Evolutionary conservation across 1,140 invertebrate species (phyloP).

Genomic region (Carposina sasakii): DNA sequence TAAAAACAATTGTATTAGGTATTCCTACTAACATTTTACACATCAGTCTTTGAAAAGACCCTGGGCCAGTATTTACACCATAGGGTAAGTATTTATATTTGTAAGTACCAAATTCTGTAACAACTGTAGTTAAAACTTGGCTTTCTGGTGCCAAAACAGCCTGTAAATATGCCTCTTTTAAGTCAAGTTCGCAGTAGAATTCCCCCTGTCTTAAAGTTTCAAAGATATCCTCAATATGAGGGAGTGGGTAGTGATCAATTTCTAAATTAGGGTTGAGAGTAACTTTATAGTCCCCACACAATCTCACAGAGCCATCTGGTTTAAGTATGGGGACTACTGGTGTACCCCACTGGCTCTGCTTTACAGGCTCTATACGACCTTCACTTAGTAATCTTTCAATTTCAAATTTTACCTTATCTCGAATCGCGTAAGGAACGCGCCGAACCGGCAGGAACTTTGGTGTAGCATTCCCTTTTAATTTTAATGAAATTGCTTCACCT

Average conservation of each 20-base stretch:
- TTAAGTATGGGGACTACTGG: constrained; percentile 2
- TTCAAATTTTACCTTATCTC: background rate
- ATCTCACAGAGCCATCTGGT: constrained; percentile 1
- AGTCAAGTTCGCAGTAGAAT: background rate
- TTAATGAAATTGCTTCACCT: constrained; percentile 5
- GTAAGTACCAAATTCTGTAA: constrained; percentile 1
- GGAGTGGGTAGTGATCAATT: background rate
- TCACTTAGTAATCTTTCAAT: background rate
- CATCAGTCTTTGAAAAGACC: constrained; percentile 17
- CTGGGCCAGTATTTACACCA: constrained; percentile 10
- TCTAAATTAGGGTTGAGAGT: background rate
- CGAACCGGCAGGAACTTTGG: background rate
- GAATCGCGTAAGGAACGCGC: background rate
- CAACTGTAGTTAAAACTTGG: constrained; percentile 1
- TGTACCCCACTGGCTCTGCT: constrained; percentile 1
- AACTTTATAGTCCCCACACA: constrained; percentile 2
- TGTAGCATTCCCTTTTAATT: constrained; percentile 2
- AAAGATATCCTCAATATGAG: constrained; percentile 1
- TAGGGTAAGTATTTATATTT: constrained; percentile 1
- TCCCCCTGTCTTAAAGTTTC: background rate
- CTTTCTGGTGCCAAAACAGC: background rate
- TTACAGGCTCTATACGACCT: background rate
- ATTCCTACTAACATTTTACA: constrained; percentile 9
- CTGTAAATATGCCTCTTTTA: constrained; percentile 2
- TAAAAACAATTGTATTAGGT: constrained; percentile 18